Percentiles rank a stretch among this genome's conserved stretches.
phyloP scores from a whole-genome alignment of 2,888 invertebrate species.

The Nomada fucata region DNA sequence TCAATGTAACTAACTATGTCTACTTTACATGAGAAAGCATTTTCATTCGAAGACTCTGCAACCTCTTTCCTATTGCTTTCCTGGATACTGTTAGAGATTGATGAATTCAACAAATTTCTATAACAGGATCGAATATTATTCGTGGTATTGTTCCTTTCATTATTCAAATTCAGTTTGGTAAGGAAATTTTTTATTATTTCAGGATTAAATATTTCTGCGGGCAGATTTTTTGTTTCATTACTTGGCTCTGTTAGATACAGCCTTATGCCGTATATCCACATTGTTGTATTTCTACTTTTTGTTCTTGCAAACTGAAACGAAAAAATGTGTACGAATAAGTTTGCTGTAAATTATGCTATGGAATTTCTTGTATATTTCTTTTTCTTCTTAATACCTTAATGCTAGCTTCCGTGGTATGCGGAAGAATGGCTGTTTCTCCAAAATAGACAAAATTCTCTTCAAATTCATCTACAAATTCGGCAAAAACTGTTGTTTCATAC shows the following conservation, averaged over 20 bases:
- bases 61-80: constrained; percentile 14
- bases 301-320: constrained; percentile 81
- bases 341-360: too few relatives aligned
- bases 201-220: constrained; percentile 66
- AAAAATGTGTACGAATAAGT: constrained; percentile 7
- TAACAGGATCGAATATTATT: constrained; percentile 52
- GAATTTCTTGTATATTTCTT: too few relatives aligned
- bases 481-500: constrained; percentile 82
- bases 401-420: constrained; percentile 78
- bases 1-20: constrained; percentile 79
- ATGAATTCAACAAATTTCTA: constrained; percentile 33
- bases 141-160: constrained; percentile 55
- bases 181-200: constrained; percentile 75
- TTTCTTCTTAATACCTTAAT: constrained; percentile 74
- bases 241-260: constrained; percentile 75
- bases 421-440: constrained; percentile 76
- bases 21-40: constrained; percentile 13
- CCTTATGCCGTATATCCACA: constrained; percentile 84
- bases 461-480: constrained; percentile 82
- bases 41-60: constrained; percentile 3
- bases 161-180: constrained; percentile 54
- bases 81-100: not conserved
- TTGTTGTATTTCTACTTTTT: constrained; percentile 75
- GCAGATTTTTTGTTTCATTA: constrained; percentile 48
- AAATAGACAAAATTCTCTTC: constrained; percentile 81